Evolutionary conservation across 2,888 invertebrate species (phyloP).

Genomic region (Leptopilina drosophilae): DNA sequence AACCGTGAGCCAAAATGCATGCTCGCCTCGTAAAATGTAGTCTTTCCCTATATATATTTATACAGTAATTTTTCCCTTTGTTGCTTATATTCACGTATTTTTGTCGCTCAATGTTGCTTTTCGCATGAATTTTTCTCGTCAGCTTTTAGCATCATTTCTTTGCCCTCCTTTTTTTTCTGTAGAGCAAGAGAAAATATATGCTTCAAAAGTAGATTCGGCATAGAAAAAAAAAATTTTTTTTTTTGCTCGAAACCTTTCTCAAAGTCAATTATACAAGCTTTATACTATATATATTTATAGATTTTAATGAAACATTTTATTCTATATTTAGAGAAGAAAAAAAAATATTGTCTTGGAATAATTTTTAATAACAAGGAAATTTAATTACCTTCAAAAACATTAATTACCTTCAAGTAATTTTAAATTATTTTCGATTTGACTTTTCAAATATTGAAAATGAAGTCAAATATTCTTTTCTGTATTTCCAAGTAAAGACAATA

Average conservation of each 20-base stretch:
- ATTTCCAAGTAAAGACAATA: too few species aligned
- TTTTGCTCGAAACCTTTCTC: conserved; percentile 18
- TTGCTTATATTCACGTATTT: conserved; percentile 38
- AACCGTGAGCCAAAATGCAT: conserved; percentile 68
- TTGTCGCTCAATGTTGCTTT: conserved; percentile 43
- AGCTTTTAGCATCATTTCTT: conserved; percentile 35
- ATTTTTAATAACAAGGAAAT: too few species aligned
- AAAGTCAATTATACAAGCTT: conserved; percentile 16
- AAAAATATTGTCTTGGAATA: too few species aligned
- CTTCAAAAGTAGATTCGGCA: conserved; percentile 24
- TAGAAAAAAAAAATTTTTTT: neutral
- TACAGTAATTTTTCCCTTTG: conserved; percentile 37
- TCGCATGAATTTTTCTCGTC: conserved; percentile 42
- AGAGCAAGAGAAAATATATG: neutral
- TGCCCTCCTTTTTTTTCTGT: neutral
- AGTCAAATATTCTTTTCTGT: too few species aligned
- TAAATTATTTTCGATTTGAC: too few species aligned
- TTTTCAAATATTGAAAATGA: too few species aligned
- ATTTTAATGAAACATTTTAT: neutral
- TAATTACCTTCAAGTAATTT: too few species aligned
- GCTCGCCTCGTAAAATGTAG: conserved; percentile 51
- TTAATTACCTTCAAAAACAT: too few species aligned
- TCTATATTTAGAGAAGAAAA: too few species aligned
- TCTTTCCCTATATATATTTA: neutral
- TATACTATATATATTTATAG: neutral